Evolutionary conservation across 2,888 invertebrate species (phyloP), one percentile per base, ranked within the genome.

Genomic region (Drosophila ochracea): DNA sequence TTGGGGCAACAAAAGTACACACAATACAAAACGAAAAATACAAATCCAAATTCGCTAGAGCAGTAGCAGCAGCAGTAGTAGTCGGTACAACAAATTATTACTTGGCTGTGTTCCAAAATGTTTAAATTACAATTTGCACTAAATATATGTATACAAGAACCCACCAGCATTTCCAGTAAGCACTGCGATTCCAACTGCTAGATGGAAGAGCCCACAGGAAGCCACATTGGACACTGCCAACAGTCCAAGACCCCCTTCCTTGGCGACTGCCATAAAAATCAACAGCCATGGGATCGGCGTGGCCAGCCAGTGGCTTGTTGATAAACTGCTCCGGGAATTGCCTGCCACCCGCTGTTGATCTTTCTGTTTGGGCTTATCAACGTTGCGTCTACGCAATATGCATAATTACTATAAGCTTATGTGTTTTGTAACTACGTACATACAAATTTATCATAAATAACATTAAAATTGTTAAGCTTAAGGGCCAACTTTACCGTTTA

Each of bases 111-210:
- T 61, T 80, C 91, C 91, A 91, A 82, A 89, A 91, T 89, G 86
- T 77, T 88, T 91, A 89, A 91, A 89, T 89, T 91, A 89, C 90
- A 89, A 89, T 89, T 91, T 85, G 73, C 78, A 73, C 69, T 76
- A 66, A 67, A 80, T 76, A 68, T 63, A 68, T 69, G 55, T 66
- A 69, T 59, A 35, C 41, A 63, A 47, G 35, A 21, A 13, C 30
- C 30, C 10, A 5, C 21, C 47, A 37, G 25, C 21, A 47, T 31
- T 31, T 19, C 35, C 37, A 37, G 37, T 6, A n/a, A 21, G 10
- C 21, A 21, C 19, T 52, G 30, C 25, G 30, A 33, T 16, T 53
- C 41, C 62, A 41, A 41, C 60, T 49, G 35, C 25, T 39, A 13
- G 47, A 35, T 37, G 65, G 58, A 57, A 64, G 55, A 57, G 59